Percentiles rank a stretch among this genome's conserved stretches.
These are phyloP conservation scores for Microcebus lehilahytsara DNA, from an alignment of 2,113 vertebrate species.

Conservation along the genomic window DNA sequence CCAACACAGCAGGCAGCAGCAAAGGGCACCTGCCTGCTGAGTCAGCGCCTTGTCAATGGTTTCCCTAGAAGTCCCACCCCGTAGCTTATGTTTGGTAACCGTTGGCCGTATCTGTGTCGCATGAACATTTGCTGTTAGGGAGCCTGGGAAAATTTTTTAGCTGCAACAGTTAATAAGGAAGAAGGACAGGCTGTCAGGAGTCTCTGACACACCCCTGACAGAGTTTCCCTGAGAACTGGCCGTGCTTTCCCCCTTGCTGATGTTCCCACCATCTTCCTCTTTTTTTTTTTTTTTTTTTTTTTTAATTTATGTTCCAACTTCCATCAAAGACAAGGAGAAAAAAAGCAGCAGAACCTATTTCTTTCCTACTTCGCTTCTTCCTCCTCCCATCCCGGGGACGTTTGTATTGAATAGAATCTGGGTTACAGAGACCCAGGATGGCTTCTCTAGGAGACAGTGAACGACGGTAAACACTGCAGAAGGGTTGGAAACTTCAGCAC, in stretches of 20 bases:
- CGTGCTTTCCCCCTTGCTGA: background rate
- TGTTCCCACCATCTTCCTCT: background rate
- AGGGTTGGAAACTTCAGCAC: background rate
- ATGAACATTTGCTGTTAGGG: background rate
- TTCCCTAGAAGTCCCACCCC: background rate
- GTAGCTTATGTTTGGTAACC: background rate
- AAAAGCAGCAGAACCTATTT: background rate
- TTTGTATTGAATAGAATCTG: background rate
- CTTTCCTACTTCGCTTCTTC: background rate
- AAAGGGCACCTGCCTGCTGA: background rate
- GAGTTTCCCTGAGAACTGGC: background rate
- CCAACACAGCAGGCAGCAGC: background rate
- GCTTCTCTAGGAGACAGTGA: background rate
- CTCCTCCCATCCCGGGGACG: background rate
- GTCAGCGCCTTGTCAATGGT: background rate
- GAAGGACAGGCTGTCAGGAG: background rate
- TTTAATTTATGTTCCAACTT: background rate
- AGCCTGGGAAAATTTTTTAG: background rate
- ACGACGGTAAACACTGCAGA: background rate
- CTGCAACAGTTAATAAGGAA: background rate
- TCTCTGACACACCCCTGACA: background rate
- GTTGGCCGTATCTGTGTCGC: background rate
- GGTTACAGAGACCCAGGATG: background rate
- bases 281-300: no score
- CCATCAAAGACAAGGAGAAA: background rate